A percentile compares a stretch with the other conserved stretches of the same genome.
These are phyloP conservation scores for Scaptomyza flava DNA, from an alignment of 2,888 invertebrate genomes.

Conservation along the genomic window DNA sequence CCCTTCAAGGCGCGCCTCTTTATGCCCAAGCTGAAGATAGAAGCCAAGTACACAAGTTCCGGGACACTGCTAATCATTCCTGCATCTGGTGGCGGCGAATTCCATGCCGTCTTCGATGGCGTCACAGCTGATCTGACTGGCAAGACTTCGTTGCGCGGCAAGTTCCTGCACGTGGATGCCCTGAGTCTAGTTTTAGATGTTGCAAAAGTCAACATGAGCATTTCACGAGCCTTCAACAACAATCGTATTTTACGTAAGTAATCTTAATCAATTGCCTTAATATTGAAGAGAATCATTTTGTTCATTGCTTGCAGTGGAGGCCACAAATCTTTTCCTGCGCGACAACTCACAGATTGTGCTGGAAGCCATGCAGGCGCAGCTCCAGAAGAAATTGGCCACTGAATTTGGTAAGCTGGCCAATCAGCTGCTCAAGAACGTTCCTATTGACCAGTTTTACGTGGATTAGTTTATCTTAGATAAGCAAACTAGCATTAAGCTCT, in stretches of 20 bases:
- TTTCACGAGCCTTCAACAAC: slow-evolving; percentile 88
- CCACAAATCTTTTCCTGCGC: slow-evolving; percentile 89
- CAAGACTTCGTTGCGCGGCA: slow-evolving; percentile 85
- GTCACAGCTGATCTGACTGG: slow-evolving; percentile 87
- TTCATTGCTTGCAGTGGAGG: slow-evolving; percentile 86
- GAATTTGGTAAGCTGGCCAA: slow-evolving; percentile 88
- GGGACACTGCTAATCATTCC: slow-evolving; percentile 89
- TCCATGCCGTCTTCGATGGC: slow-evolving; percentile 88
- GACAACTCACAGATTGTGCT: slow-evolving; percentile 89
- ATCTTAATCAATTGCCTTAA: neutral
- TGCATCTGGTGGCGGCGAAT: slow-evolving; percentile 89
- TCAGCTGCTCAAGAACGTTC: slow-evolving; percentile 87
- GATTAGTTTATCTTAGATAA: slow-evolving; percentile 47
- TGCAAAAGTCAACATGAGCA: slow-evolving; percentile 87
- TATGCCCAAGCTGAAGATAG: slow-evolving; percentile 88
- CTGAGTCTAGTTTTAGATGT: slow-evolving; percentile 87
- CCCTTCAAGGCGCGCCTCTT: slow-evolving; percentile 88
- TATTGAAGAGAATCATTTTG: neutral
- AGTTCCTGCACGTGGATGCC: slow-evolving; percentile 87
- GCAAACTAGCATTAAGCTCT: slow-evolving; percentile 36
- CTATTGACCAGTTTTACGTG: slow-evolving; percentile 86
- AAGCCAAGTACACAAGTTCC: slow-evolving; percentile 88
- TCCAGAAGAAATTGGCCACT: slow-evolving; percentile 87
- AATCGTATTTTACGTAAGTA: slow-evolving; percentile 89
- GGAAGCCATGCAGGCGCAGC: slow-evolving; percentile 89